A percentile compares a stretch with the other conserved stretches of the same genome.
These are phyloP conservation scores for Pterophyllum scalare DNA, from an alignment of 2,113 vertebrate genomes.

Conservation along the genomic window DNA sequence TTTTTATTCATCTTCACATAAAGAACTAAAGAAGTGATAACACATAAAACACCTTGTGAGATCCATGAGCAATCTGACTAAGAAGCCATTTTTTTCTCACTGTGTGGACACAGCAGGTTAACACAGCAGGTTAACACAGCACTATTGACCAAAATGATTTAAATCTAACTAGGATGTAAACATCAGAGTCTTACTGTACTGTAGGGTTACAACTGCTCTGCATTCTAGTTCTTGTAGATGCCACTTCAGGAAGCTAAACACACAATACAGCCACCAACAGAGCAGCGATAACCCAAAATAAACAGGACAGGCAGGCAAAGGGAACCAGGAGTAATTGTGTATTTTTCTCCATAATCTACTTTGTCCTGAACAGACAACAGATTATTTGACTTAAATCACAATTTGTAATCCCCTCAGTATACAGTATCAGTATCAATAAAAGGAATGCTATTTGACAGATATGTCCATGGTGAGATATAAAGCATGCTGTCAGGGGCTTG, in stretches of 20 bases:
- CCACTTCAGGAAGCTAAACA: conserved; percentile 14
- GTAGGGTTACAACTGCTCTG: background rate
- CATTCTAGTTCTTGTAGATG: conserved; percentile 31
- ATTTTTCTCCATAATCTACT: conserved; percentile 53
- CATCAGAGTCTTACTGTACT: conserved; percentile 24
- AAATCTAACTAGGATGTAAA: conserved; percentile 25
- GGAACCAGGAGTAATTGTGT: conserved; percentile 22
- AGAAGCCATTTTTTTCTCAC: conserved; percentile 18
- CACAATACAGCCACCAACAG: conserved; percentile 14
- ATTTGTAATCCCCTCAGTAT: conserved; percentile 42
- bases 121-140: conserved; percentile 33
- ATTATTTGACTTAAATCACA: conserved; percentile 51
- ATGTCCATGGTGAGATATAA: background rate
- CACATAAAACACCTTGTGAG: conserved; percentile 25
- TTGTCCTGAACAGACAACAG: conserved; percentile 26
- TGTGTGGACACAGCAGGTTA: conserved; percentile 12
- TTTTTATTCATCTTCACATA: background rate
- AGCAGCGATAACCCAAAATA: background rate
- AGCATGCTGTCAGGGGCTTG: background rate
- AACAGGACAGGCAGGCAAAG: background rate
- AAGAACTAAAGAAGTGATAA: background rate
- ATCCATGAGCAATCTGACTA: conserved; percentile 40
- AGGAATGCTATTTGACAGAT: conserved; percentile 28
- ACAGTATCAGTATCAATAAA: conserved; percentile 41
- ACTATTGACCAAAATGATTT: conserved; percentile 28